Percentiles rank a stretch among this genome's conserved stretches.
Evolutionary conservation across 2,888 invertebrate genomes (phyloP).

Genomic region (Drosophila kanekoi): DNA sequence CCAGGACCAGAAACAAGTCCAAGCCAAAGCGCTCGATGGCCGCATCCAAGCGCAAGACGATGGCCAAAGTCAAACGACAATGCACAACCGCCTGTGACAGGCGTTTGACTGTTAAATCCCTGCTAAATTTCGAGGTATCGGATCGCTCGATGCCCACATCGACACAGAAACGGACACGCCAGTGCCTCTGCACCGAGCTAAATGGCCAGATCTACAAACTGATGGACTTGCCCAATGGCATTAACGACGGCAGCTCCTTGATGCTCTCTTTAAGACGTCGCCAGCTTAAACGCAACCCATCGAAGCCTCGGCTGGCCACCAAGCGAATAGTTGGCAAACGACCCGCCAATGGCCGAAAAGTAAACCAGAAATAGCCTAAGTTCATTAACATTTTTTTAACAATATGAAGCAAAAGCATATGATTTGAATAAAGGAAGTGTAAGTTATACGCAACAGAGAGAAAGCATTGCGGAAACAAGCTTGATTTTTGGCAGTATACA

Average conservation of each 20-base stretch:
- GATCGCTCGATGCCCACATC: not conserved
- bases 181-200: slow-evolving; percentile 31
- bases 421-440: too few relatives aligned
- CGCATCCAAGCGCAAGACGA: not conserved
- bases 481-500: too few relatives aligned
- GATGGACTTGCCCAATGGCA: slow-evolving; percentile 1
- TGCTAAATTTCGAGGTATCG: not conserved
- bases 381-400: not conserved
- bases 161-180: not conserved
- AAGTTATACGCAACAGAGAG: too few relatives aligned
- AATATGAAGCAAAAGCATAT: too few relatives aligned
- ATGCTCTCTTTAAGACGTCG: not conserved
- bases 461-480: too few relatives aligned
- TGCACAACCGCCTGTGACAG: not conserved
- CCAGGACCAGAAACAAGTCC: not conserved
- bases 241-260: not conserved
- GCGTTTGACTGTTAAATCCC: not conserved
- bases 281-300: not conserved
- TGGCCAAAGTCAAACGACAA: not conserved
- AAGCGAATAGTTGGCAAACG: not conserved
- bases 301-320: not conserved
- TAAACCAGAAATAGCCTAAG: not conserved
- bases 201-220: slow-evolving; percentile 13
- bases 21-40: not conserved
- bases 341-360: not conserved